phyloP scores from a whole-genome alignment of 2,888 invertebrate species.

The Drosophila tripunctata region DNA sequence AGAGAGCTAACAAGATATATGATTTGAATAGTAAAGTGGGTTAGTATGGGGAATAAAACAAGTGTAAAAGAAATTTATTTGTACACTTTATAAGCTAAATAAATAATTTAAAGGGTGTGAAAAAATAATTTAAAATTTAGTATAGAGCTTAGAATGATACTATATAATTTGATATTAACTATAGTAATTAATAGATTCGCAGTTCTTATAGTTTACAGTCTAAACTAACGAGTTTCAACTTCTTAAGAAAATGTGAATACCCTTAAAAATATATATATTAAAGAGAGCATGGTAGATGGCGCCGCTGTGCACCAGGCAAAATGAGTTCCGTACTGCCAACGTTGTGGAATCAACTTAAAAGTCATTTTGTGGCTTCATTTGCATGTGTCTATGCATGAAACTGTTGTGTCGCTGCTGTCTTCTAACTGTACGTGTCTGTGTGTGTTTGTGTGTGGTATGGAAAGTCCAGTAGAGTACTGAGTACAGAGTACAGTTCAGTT shows the following conservation, averaged over 20 bases:
- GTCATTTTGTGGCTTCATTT: conserved; percentile 72
- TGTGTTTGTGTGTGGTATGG: conserved; percentile 3
- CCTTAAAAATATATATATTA: not conserved
- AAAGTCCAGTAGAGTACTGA: conserved; percentile 5
- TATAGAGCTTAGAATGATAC: too few species aligned
- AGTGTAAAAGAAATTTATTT: too few species aligned
- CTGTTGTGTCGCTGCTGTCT: conserved; percentile 14
- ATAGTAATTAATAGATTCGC: too few species aligned
- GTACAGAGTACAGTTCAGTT: conserved; percentile 18
- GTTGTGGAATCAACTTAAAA: conserved; percentile 39
- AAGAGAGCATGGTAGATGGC: conserved; percentile 24
- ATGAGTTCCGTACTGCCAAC: conserved; percentile 21
- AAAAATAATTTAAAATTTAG: too few species aligned
- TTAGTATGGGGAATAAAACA: too few species aligned
- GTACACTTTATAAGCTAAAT: too few species aligned
- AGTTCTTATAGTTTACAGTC: too few species aligned
- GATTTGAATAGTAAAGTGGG: too few species aligned
- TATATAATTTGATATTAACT: too few species aligned
- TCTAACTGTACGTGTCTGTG: not conserved
- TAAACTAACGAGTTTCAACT: too few species aligned
- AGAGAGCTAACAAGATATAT: too few species aligned
- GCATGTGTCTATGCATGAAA: conserved; percentile 44
- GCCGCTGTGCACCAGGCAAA: conserved; percentile 18
- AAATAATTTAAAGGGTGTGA: too few species aligned
- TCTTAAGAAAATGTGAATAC: not conserved